Conservation (phyloP, 1,140 invertebrate species). For the Whitmania pigra region DNA sequence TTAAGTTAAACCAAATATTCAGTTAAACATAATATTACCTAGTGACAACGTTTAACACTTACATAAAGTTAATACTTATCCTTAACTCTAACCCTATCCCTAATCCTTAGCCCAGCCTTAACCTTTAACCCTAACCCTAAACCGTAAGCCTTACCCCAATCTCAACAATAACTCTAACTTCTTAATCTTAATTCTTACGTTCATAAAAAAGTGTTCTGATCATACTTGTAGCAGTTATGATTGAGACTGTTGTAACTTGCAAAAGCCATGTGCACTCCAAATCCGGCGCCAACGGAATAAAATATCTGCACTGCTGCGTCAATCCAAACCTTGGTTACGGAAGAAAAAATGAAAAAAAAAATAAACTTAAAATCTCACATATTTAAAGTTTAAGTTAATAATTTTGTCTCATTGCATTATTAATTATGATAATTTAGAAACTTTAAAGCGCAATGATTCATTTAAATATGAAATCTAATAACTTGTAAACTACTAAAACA, state of each 20-base stretch:
- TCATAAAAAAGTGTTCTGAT: neutral
- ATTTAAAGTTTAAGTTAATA: too few species aligned
- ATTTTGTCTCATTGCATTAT: neutral
- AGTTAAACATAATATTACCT: too few species aligned
- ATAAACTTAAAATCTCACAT: neutral
- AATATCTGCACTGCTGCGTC: slow-evolving; percentile 95
- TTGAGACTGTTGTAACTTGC: slow-evolving; percentile 94
- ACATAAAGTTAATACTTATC: too few species aligned
- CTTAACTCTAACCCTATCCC: too few species aligned
- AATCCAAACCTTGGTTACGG: slow-evolving; percentile 69
- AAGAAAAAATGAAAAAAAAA: neutral
- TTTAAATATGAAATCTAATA: neutral
- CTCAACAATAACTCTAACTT: neutral
- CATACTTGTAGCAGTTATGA: slow-evolving; percentile 90
- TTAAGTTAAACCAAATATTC: too few species aligned
- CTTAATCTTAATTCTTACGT: neutral
- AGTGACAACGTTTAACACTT: too few species aligned
- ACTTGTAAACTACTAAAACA: neutral
- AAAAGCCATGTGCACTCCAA: slow-evolving; percentile 86
- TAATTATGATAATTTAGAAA: neutral
- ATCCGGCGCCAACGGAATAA: slow-evolving; percentile 90
- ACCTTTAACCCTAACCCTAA: too few species aligned
- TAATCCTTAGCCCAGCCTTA: too few species aligned
- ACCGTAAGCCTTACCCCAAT: neutral
- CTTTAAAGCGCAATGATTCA: neutral